Evolutionary conservation across 2,888 invertebrate species (phyloP).

Genomic region (Drosophila longiperda): DNA sequence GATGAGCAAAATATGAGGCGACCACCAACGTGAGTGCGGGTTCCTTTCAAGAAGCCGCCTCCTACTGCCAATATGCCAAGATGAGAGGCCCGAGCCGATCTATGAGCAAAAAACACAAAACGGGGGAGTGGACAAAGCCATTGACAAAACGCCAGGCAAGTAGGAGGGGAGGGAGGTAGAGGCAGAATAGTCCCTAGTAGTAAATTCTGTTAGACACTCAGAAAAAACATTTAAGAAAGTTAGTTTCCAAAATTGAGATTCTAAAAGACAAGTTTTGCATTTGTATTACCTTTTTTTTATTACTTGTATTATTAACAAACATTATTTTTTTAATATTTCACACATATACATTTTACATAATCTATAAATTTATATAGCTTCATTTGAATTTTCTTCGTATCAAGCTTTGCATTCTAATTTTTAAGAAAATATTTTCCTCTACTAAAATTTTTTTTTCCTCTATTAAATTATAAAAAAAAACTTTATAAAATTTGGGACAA

Average conservation of each 20-base stretch:
- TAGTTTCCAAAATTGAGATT: too few relatives aligned
- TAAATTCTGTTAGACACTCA: not conserved
- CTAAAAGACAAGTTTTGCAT: too few relatives aligned
- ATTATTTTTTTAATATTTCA: not conserved
- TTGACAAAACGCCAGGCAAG: slow-evolving; percentile 59
- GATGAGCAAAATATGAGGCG: slow-evolving; percentile 70
- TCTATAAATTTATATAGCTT: not conserved
- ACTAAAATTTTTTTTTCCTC: rapidly evolving
- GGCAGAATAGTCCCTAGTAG: slow-evolving; percentile 12
- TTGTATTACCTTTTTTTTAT: not conserved
- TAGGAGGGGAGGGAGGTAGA: slow-evolving; percentile 1
- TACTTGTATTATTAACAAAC: not conserved
- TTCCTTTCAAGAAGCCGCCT: slow-evolving; percentile 66
- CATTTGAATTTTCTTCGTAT: not conserved
- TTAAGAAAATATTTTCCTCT: not conserved
- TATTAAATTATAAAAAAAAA: not conserved
- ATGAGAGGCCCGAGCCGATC: slow-evolving; percentile 66
- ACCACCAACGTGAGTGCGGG: slow-evolving; percentile 65
- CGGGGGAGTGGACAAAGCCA: slow-evolving; percentile 72
- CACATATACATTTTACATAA: not conserved
- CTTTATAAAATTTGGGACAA: not conserved
- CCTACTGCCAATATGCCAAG: slow-evolving; percentile 27
- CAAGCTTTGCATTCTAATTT: not conserved
- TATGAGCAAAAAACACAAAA: slow-evolving; percentile 6
- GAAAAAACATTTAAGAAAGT: not conserved